Evolutionary conservation across 2,113 vertebrate genomes (phyloP).

Genomic region (Scomber japonicus): DNA sequence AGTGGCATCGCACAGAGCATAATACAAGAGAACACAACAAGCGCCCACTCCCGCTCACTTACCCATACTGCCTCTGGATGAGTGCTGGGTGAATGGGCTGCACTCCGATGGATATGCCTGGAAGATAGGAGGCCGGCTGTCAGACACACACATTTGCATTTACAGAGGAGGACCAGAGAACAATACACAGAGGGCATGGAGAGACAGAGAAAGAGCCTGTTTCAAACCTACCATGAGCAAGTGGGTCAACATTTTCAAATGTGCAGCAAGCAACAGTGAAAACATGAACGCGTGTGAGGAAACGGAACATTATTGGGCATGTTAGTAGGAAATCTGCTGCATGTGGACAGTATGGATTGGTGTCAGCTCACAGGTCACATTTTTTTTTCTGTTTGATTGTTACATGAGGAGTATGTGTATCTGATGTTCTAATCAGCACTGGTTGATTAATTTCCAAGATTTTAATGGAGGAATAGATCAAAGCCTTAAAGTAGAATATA

Average conservation of each 20-base stretch:
- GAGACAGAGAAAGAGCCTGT: conserved; percentile 70
- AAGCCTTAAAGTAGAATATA: neutral
- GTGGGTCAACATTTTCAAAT: conserved; percentile 55
- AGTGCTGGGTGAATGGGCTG: conserved; percentile 96
- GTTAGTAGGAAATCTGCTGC: conserved; percentile 6
- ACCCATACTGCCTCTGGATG: conserved; percentile 97
- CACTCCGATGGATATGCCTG: conserved; percentile 94
- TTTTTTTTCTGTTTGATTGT: no score
- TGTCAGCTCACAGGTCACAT: no score
- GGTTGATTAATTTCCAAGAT: neutral
- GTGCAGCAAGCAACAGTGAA: conserved; percentile 25
- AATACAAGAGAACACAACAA: conserved; percentile 60
- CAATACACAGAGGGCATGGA: conserved; percentile 78
- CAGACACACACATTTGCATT: conserved; percentile 82
- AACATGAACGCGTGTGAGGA: conserved; percentile 11
- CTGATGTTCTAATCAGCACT: neutral
- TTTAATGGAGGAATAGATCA: neutral
- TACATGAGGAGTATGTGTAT: no score
- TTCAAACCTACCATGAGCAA: conserved; percentile 38
- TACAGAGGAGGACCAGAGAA: conserved; percentile 81
- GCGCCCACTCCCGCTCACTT: conserved; percentile 84
- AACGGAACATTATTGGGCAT: neutral
- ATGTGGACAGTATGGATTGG: neutral
- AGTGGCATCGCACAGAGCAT: conserved; percentile 35
- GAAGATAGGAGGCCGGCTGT: conserved; percentile 75